phyloP scores from a whole-genome alignment of 2,888 invertebrate species.

The Drosophila anomelani region DNA sequence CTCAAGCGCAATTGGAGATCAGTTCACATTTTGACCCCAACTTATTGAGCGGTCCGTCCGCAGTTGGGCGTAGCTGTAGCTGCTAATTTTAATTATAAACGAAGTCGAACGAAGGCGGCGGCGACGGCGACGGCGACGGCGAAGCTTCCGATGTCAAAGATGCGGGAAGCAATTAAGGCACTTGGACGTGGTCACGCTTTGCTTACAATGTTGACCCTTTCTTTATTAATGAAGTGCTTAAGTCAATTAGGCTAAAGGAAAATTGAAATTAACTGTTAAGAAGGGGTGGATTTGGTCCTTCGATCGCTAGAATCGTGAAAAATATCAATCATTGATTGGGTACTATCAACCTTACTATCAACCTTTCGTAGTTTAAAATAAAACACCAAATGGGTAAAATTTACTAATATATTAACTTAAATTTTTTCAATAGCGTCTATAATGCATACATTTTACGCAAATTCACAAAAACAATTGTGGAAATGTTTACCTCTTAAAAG shows the following conservation, averaged over 20 bases:
- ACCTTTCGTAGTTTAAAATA: background rate
- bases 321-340: background rate
- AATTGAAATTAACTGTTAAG: slow-evolving; percentile 3
- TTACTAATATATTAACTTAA: no score
- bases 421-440: no score
- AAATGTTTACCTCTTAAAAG: no score
- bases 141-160: slow-evolving; percentile 78
- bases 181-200: slow-evolving; percentile 57
- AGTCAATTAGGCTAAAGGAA: slow-evolving; percentile 30
- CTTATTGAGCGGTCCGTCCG: slow-evolving; percentile 60
- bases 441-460: no score
- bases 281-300: slow-evolving; percentile 1
- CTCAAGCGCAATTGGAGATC: slow-evolving; percentile 67
- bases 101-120: background rate
- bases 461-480: no score
- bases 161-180: slow-evolving; percentile 77
- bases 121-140: background rate
- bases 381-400: no score
- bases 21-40: slow-evolving; percentile 72
- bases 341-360: background rate
- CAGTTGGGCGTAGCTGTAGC: slow-evolving; percentile 71
- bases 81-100: slow-evolving; percentile 73
- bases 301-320: background rate
- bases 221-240: slow-evolving; percentile 46
- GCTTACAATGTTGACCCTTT: slow-evolving; percentile 42